These are phyloP conservation scores for Sorex fumeus DNA, from an alignment of 2,113 vertebrate species.

Conservation along the genomic window DNA sequence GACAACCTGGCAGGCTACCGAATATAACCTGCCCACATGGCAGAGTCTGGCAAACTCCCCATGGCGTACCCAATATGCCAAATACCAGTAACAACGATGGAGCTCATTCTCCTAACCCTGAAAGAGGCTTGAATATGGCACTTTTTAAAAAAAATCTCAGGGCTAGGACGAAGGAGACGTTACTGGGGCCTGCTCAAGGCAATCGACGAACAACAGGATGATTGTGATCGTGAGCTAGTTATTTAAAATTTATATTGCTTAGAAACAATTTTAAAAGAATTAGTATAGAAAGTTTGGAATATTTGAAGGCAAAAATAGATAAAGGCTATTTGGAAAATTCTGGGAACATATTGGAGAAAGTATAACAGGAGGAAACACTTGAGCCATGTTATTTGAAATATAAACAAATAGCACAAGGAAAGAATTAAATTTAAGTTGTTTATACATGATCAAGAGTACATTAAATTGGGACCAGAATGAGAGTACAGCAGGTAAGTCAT, in stretches of 20 bases:
- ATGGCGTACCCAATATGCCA: too few species aligned
- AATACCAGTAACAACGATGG: too few species aligned
- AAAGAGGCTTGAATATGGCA: too few species aligned
- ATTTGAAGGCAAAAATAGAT: background rate
- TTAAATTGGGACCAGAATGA: background rate
- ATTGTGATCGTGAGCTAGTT: background rate
- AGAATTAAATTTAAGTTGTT: slow-evolving; percentile 3
- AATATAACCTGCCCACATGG: too few species aligned
- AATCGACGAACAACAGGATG: too few species aligned
- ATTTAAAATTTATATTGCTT: slow-evolving; percentile 15
- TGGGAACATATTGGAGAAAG: background rate
- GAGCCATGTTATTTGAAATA: background rate
- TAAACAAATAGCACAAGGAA: slow-evolving; percentile 10
- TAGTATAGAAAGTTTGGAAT: background rate
- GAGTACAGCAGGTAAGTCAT: too few species aligned
- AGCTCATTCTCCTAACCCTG: too few species aligned
- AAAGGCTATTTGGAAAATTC: background rate
- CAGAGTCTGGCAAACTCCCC: too few species aligned
- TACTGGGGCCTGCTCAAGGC: too few species aligned
- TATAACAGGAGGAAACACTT: background rate
- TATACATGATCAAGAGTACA: background rate
- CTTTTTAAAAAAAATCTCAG: too few species aligned
- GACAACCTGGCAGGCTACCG: too few species aligned
- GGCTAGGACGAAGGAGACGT: too few species aligned
- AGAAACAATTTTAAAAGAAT: background rate